Evolutionary conservation across 1,140 invertebrate species (phyloP), one percentile per base, ranked within the genome.

Genomic region (Acyrthosiphon pisum): DNA sequence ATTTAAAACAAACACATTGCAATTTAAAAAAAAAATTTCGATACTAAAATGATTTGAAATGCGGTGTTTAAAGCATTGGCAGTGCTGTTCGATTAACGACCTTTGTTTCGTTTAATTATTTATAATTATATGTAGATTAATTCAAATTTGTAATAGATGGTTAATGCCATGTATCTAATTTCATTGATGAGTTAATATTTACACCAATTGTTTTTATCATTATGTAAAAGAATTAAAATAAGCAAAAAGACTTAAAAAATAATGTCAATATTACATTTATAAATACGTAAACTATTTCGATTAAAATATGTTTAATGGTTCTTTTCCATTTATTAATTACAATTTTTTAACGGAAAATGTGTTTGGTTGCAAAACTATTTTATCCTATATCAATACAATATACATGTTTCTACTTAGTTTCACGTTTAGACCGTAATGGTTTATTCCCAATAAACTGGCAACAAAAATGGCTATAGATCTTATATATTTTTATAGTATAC

Each of bases 111-210:
- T 68, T 44, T 30, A 68, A 68, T 44, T 90, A 41, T 26, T 60
- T 23, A 48, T 68, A 90, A 90, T 68, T n/a, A 68, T 68, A 90
- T 90, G 89, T 30, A 60, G n/a, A 90, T 90, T 60, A 90, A 90
- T 90, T 90, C 89, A 90, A 68, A 68, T 90, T 68, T 68, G 23
- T 90, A 46, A 44, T 22, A 30, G 14, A 68, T 56, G 2, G 26
- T 90, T 68, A 68, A 44, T 60, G 9, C 8, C 56, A 68, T 90
- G 53, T 90, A 44, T 68, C 18, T 68, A 68, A 90, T 68, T 44
- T 68, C 53, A 44, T 60, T 89, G 53, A 68, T 60, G 53, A 60
- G 53, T 68, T 44, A n/a, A 68, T 68, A 68, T 30, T 90, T 60
- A 90, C n/a, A 68, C 68, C 26, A 30, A 44, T 90, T 60, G 9